Base-by-base conservation (phyloP, 2,888 invertebrate species). In the Steromphala cineraria region DNA sequence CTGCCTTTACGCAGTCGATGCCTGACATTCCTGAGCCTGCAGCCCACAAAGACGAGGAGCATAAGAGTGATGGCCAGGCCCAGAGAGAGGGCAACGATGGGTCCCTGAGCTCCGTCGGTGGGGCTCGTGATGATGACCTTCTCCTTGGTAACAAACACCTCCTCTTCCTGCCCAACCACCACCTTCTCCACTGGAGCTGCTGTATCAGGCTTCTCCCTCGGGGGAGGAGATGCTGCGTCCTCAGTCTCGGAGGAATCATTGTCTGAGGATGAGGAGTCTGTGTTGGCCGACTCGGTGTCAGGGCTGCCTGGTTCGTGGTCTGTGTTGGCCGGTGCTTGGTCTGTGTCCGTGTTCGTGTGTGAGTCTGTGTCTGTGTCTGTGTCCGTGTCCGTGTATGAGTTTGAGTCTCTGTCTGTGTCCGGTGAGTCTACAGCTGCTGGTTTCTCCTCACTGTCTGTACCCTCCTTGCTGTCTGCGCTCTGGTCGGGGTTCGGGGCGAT, bases 41-140 rank as follows among this genome's bases (percentile, higher is more conserved):
- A 98, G 36, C 96, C 97, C 86, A 97, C 96, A 90, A 98, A 94
- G 81, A 96, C 95, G 75, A 96, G 96, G 95, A 98, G 95, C 67
- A 96, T 95, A 71, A 96, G 96, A 40, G 97, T 97, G 89, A 98
- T 95, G 84, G 96, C 95, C 84, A 98, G 94, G 77, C 98, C 97
- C 24, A 93, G 85, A 3, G 92, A 88, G 77, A 93, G 88, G 19
- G 93, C 93, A 17, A 93, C 88, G 24, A 93, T 91, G 0, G 93
- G 92, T 7, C 91, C 91, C 80, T 91, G 89, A 10, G 87, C 87
- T 75, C 83, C 83, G 78, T 89, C 87, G 40, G 87, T 86, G 2
- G 87, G 84, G 77, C 85, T 89, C 75, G 85, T 87, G n/a, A 90
- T 87, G 56, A 85, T 86, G 24, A 79, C 62, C 55, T 81, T 83